Percentiles rank a stretch among this genome's conserved stretches.
These are phyloP conservation scores for Poecilia gillii DNA, from an alignment of 2,797 vertebrate genomes.

Conservation along the genomic window DNA sequence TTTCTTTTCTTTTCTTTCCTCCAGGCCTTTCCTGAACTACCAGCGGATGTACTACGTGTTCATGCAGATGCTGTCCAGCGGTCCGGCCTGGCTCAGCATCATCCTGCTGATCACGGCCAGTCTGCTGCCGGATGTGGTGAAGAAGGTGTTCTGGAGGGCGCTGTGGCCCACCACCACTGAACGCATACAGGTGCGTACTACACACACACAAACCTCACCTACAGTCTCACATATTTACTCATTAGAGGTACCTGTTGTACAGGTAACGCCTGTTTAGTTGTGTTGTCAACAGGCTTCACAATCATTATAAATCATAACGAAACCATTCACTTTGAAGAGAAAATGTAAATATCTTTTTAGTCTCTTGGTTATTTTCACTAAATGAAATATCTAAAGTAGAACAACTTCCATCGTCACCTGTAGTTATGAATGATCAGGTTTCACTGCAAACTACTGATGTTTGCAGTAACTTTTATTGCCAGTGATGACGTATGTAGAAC, in stretches of 20 bases:
- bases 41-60: constrained; percentile 99
- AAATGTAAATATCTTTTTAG: too few relatives aligned
- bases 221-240: not conserved
- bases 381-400: not conserved
- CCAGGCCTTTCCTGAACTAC: constrained; percentile 97
- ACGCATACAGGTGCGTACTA: constrained; percentile 87
- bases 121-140: constrained; percentile 94
- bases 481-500: constrained; percentile 37
- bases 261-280: not conserved
- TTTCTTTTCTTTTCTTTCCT: not conserved
- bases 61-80: constrained; percentile 96
- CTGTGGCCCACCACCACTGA: constrained; percentile 95
- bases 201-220: not conserved
- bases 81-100: constrained; percentile 95
- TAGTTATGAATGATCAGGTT: not conserved
- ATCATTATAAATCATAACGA: too few relatives aligned
- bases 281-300: not conserved
- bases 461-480: not conserved
- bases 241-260: not conserved
- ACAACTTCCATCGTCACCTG: not conserved
- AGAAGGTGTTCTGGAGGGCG: constrained; percentile 91
- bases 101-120: constrained; percentile 90
- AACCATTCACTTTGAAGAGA: too few relatives aligned
- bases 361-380: too few relatives aligned
- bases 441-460: not conserved